Conservation (phyloP, 2,113 vertebrate genomes). For the Ginglymostoma cirratum region DNA sequence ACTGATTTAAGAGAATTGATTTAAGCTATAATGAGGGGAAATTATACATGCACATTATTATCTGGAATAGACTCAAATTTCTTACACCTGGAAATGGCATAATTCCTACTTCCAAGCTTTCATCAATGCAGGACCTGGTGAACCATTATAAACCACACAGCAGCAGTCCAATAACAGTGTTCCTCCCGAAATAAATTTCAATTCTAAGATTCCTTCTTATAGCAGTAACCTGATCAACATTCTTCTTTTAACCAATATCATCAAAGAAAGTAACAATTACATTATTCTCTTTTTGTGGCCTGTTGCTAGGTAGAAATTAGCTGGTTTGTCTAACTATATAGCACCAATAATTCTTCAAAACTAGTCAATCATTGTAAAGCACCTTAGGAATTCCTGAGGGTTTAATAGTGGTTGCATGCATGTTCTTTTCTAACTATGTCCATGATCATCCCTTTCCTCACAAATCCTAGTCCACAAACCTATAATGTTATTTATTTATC, state of each 20-base stretch:
- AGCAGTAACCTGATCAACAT: background rate
- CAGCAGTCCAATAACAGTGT: background rate
- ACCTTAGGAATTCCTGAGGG: background rate
- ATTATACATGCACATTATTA: background rate
- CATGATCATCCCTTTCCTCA: background rate
- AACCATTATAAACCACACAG: background rate
- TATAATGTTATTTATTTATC: background rate
- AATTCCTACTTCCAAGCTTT: background rate
- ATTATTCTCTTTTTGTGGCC: background rate
- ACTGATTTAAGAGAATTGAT: background rate
- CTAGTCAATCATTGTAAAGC: background rate
- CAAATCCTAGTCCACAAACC: background rate
- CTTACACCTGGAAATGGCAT: background rate
- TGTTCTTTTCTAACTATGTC: background rate
- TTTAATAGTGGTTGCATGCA: background rate
- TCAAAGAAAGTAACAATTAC: background rate
- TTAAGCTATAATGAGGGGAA: background rate
- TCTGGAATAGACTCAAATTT: background rate
- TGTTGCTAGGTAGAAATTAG: background rate
- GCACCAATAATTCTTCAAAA: no score
- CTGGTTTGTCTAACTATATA: background rate
- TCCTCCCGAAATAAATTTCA: background rate
- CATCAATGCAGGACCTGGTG: background rate
- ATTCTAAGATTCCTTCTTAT: background rate
- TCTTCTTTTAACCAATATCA: background rate